These are phyloP conservation scores for Melanaphis sacchari DNA, from an alignment of 1,140 invertebrate species.

Conservation along the genomic window DNA sequence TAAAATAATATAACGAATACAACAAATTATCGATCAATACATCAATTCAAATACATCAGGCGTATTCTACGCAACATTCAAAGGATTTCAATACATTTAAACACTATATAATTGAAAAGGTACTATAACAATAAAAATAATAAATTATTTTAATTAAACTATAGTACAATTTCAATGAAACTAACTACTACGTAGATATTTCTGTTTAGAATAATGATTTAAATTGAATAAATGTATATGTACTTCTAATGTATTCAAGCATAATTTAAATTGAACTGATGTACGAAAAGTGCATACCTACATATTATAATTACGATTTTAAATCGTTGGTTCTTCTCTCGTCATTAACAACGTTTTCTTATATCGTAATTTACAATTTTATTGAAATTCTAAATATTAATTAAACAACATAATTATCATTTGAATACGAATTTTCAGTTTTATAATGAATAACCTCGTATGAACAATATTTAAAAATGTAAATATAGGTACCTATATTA, in stretches of 20 bases:
- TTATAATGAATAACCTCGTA: neutral
- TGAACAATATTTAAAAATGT: neutral
- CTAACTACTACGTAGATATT: neutral
- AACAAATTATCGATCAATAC: neutral
- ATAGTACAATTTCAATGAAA: neutral
- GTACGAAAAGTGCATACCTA: neutral
- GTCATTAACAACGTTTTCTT: neutral
- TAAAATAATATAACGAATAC: constrained; percentile 2
- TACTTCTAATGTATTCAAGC: constrained; percentile 13
- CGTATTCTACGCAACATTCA: neutral
- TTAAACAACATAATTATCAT: neutral
- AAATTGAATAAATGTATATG: neutral
- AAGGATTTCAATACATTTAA: constrained; percentile 16
- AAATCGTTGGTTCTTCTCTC: neutral
- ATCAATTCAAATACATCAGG: neutral
- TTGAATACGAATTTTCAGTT: neutral
- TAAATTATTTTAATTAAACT: constrained; percentile 18
- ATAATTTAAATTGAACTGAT: constrained; percentile 16
- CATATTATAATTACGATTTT: neutral
- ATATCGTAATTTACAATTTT: neutral
- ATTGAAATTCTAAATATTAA: neutral
- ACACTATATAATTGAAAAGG: constrained; percentile 9
- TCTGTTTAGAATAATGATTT: neutral
- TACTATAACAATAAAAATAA: neutral
- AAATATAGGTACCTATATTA: too few species aligned